A percentile compares a stretch with the other conserved stretches of the same genome.
Conservation (phyloP, 2,888 invertebrate genomes). For the Drosophila neonasuta region DNA sequence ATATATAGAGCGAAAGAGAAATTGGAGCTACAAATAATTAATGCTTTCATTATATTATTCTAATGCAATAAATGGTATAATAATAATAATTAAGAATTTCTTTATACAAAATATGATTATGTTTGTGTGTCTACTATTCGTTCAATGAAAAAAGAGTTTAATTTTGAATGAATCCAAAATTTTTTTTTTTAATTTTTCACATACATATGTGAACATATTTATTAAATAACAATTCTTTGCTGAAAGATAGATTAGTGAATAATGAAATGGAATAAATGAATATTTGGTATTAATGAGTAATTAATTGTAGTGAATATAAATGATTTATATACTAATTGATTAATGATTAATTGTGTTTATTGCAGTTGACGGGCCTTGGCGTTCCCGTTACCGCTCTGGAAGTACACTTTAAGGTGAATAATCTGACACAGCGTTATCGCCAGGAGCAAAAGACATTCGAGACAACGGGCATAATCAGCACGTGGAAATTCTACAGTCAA, state of each 20-base stretch:
- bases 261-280: not conserved
- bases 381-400: conserved; percentile 81
- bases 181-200: too few species aligned
- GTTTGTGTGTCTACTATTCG: too few species aligned
- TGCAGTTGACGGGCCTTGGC: conserved; percentile 80
- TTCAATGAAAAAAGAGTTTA: too few species aligned
- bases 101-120: too few species aligned
- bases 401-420: conserved; percentile 82
- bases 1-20: too few species aligned
- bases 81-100: too few species aligned
- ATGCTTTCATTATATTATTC: too few species aligned
- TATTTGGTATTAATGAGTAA: not conserved
- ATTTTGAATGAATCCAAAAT: too few species aligned
- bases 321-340: not conserved
- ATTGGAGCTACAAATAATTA: too few species aligned
- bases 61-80: too few species aligned
- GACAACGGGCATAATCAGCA: conserved; percentile 81
- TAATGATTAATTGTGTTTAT: not conserved
- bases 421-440: conserved; percentile 81
- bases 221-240: not conserved
- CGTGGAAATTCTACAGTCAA: conserved; percentile 81
- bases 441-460: conserved; percentile 82
- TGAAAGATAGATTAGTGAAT: not conserved
- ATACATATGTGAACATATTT: not conserved
- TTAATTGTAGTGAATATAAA: not conserved